Percentiles rank a stretch among this genome's conserved stretches.
These are phyloP conservation scores for Laticauda colubrina DNA, from an alignment of 2,113 vertebrate species.

Conservation along the genomic window DNA sequence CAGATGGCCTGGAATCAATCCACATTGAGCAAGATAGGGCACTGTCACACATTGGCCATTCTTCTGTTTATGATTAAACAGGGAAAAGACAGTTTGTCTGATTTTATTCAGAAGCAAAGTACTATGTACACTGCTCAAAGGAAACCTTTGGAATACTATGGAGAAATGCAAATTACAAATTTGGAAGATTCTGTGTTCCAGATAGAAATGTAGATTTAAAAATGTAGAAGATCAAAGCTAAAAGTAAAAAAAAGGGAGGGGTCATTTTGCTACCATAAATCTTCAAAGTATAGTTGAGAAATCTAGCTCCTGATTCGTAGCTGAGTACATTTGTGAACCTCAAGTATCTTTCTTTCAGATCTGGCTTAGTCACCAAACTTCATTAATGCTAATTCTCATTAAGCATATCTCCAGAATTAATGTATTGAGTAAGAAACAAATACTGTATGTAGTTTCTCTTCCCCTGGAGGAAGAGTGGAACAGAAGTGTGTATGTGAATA, in stretches of 20 bases:
- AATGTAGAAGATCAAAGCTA: neutral
- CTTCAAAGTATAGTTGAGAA: neutral
- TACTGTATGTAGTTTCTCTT: neutral
- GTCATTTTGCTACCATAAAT: neutral
- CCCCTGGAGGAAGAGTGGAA: neutral
- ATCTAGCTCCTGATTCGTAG: neutral
- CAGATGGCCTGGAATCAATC: constrained; percentile 61
- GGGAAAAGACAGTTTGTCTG: neutral
- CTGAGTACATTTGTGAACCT: neutral
- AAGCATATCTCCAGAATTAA: neutral
- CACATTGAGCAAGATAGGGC: constrained; percentile 53
- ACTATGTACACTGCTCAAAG: neutral
- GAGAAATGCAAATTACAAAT: neutral
- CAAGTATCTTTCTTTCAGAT: neutral
- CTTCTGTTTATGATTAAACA: constrained; percentile 40
- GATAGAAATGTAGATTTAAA: neutral
- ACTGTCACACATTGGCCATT: constrained; percentile 32
- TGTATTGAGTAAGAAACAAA: neutral
- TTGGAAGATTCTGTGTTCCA: neutral
- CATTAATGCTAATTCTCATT: no score
- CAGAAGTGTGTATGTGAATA: neutral
- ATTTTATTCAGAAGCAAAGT: neutral
- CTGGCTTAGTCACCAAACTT: neutral
- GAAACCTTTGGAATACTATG: neutral
- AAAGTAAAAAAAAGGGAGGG: neutral